Evolutionary conservation across 2,797 vertebrate species (phyloP), one percentile per base, ranked within the genome.

Genomic region (Smutsia temminckii): DNA sequence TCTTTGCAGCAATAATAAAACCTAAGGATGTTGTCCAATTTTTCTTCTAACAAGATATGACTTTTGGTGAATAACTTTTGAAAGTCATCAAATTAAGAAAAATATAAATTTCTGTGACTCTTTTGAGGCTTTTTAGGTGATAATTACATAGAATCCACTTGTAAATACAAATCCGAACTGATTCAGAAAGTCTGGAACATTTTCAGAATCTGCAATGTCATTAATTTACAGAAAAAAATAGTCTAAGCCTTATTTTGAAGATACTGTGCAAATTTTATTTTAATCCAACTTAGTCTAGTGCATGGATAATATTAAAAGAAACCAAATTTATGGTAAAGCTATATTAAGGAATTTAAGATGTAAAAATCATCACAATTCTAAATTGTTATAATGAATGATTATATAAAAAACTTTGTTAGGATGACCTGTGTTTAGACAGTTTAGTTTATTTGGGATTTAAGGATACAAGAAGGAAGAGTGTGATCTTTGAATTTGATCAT

Each of bases 311-410:
- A 90, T 77, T 69, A 81, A 95, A 85, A 93, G 49, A 57, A 81
- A 29, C 21, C 21, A 68, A 32, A 34, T 71, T 29, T 55, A 77
- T 81, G 55, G 7, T 29, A 75, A 88, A 57, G n/a, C 49, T 55
- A 18, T 64, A 34, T 64, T 69, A 11, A 79, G 18, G 10, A 79
- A 87, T 13, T 81, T 89, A 86, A 92, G 29, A 87, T 81, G 40
- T 92, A 72, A 85, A 94, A 85, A 18, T n/a, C 23, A 84, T 72
- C 37, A 75, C 10, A 51, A 40, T 71, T 91, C 55, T 37, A 66
- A 74, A 57, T 85, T 87, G 66, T 61, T 85, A 84, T 71, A 75
- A 61, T 80, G 77, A 20, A 37, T 77, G 37, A 29, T 91, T 95
- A n/a, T 69, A 53, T 34, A 72, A 51, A 46, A 61, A 69, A 81